Evolutionary conservation across 2,888 invertebrate genomes (phyloP), one percentile per base, ranked within the genome.

Genomic region (Cataglyphis rosenhaueri): DNA sequence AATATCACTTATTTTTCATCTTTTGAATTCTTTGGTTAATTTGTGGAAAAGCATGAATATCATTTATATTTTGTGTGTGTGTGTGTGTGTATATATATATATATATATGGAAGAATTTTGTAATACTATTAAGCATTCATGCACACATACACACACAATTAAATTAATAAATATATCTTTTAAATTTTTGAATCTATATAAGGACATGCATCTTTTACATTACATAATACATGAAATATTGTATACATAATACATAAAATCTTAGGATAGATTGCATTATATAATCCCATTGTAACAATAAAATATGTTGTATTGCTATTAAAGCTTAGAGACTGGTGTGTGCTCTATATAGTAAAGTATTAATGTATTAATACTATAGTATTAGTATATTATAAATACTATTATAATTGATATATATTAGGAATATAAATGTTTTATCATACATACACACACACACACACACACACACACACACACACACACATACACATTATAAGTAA

Each of bases 281-380:
- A 25, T 52, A 62, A 55, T 73, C 15, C 59, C 41, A 79, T 41
- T 48, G 21, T 68, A 68, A 81, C 62, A 81, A 75, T 61, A 74
- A 85, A 85, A 21, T 38, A 66, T 64, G 25, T 64, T 73, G 25
- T 32, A 57, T 48, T 29, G 64, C 61, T 81, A 81, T 85, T 85
- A 85, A 85, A 81, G 70, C 74, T 85, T 38, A 44, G 57, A 64
- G 52, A 75, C 52, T 64, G 44, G 29, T 74, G 12, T 38, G 15
- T 57, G 32, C 44, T n/a, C n/a, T 59, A 32, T 59, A 71, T 18
- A 25, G n/a, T 41, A 73, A 55, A 41, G n/a, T 21, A 70, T 29
- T 18, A n/a, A 55, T 38, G 10, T n/a, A 48, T 44, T 41, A 55
- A 32, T n/a, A 52, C 10, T 38, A 48, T n/a, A 29, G 3, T 70